These are phyloP conservation scores for Camelus bactrianus DNA, from an alignment of 2,113 vertebrate species.

Conservation along the genomic window DNA sequence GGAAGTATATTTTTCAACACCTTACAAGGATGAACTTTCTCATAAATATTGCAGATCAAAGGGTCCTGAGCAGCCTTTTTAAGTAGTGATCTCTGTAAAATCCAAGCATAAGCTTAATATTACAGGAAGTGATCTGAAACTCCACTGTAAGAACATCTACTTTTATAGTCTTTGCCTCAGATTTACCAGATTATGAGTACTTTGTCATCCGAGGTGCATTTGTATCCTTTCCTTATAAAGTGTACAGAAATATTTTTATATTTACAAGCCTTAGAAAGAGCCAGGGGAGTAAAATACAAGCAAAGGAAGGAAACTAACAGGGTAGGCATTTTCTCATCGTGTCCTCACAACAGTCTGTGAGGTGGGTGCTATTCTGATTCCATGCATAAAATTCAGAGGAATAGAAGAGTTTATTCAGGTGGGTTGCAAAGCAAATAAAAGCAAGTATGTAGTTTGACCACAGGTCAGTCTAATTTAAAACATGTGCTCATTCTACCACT, in stretches of 20 bases:
- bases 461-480: conserved; percentile 12
- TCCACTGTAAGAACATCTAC: background rate
- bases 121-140: background rate
- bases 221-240: conserved; percentile 25
- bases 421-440: background rate
- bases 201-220: background rate
- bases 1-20: background rate
- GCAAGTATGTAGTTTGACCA: background rate
- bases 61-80: background rate
- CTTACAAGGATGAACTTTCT: background rate
- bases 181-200: background rate
- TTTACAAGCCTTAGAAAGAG: conserved; percentile 17
- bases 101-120: background rate
- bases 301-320: background rate
- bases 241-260: conserved; percentile 10
- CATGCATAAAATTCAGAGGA: background rate
- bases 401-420: conserved; percentile 20
- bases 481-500: background rate
- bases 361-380: conserved; percentile 9
- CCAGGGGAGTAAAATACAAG: background rate
- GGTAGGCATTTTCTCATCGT: background rate
- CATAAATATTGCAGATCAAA: conserved; percentile 41
- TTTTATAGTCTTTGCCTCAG: background rate
- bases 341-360: background rate
- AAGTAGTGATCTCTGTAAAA: background rate